A percentile compares a stretch with the other conserved stretches of the same genome.
Evolutionary conservation across 2,888 invertebrate genomes (phyloP).

Genomic region (Eremobia ochroleuca): DNA sequence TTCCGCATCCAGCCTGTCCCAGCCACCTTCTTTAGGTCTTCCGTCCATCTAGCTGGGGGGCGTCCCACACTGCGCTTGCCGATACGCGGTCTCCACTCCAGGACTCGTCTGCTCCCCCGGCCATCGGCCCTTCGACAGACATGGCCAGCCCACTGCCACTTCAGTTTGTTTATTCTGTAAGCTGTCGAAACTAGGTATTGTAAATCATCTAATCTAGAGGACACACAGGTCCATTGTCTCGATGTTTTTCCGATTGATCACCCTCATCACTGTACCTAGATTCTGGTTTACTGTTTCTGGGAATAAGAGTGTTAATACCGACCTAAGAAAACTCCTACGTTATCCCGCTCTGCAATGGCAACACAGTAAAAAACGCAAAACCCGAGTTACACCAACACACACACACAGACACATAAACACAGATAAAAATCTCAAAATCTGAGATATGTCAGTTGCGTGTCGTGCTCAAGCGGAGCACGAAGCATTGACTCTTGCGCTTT

Average conservation of each 20-base stretch:
- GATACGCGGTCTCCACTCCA: no score
- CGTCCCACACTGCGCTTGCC: no score
- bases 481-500: conserved; percentile 70
- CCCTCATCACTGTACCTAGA: no score
- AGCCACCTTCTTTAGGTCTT: no score
- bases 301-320: background rate
- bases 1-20: no score
- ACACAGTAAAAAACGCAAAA: background rate
- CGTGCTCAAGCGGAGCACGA: conserved; percentile 43
- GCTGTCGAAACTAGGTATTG: no score
- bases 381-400: background rate
- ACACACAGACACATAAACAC: background rate
- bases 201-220: background rate
- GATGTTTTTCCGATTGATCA: background rate
- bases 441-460: conserved; percentile 35
- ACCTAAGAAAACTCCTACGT: background rate
- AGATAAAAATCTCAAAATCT: conserved; percentile 37
- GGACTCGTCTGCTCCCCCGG: no score
- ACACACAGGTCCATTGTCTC: no score
- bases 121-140: no score
- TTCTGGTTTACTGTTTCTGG: background rate
- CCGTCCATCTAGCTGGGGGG: no score
- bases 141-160: no score
- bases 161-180: no score
- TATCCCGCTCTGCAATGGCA: background rate